Evolutionary conservation across 2,113 vertebrate species (phyloP).

Genomic region (Limanda limanda): DNA sequence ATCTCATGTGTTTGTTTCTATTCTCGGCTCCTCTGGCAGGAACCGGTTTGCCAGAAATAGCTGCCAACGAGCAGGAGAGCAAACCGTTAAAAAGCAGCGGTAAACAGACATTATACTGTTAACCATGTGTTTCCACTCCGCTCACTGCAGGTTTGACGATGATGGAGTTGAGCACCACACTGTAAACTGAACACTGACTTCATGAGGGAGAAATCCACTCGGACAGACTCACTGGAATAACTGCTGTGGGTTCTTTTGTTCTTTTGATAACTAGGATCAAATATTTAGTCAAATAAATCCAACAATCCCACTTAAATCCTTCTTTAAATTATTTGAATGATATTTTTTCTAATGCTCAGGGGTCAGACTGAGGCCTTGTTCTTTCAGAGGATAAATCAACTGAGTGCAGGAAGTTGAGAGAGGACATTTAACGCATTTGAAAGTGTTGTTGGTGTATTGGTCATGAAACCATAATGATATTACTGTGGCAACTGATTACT

Average conservation of each 20-base stretch:
- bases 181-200: slow-evolving; percentile 14
- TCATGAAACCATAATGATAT: too few relatives aligned
- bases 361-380: neutral
- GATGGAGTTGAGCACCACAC: slow-evolving; percentile 12
- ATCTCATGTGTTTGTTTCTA: neutral
- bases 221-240: neutral
- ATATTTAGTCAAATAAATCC: neutral
- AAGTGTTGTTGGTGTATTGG: too few relatives aligned
- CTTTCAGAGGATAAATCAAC: neutral
- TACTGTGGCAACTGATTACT: too few relatives aligned
- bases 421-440: too few relatives aligned
- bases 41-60: neutral
- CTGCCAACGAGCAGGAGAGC: neutral
- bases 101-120: neutral
- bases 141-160: slow-evolving; percentile 20
- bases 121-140: slow-evolving; percentile 5
- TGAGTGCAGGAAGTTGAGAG: too few relatives aligned
- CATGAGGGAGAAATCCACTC: slow-evolving; percentile 16
- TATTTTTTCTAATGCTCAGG: neutral
- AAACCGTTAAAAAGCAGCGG: neutral
- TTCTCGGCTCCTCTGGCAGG: neutral
- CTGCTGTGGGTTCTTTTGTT: neutral
- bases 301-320: neutral
- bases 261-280: neutral
- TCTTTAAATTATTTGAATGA: neutral